These are phyloP conservation scores for Kuschelorhynchus macadamiae DNA, from an alignment of 2,888 invertebrate species.

Conservation along the genomic window DNA sequence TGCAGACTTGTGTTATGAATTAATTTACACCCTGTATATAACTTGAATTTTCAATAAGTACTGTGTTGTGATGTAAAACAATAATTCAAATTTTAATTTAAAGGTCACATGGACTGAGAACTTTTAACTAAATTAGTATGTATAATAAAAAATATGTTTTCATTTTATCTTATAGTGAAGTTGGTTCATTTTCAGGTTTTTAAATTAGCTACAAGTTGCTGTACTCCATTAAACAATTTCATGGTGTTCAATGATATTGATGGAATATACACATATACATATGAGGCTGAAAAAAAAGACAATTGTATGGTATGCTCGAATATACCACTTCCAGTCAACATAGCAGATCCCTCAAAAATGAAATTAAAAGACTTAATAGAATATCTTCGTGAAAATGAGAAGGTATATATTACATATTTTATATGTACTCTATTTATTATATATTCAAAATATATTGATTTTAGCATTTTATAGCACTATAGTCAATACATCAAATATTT, in stretches of 20 bases:
- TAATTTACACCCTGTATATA: no score
- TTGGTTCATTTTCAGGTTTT: constrained; percentile 80
- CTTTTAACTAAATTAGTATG: no score
- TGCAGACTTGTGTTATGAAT: no score
- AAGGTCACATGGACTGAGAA: no score
- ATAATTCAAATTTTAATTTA: no score
- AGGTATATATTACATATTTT: constrained; percentile 59
- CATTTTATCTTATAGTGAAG: no score
- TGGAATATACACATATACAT: constrained; percentile 96
- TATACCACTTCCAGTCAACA: constrained; percentile 74
- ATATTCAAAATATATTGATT: no score
- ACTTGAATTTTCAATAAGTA: no score
- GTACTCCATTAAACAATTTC: constrained; percentile 92
- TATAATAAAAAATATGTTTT: no score
- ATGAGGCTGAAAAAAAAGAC: constrained; percentile 88
- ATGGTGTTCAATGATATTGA: constrained; percentile 97
- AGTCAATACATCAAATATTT: no score
- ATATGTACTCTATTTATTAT: not conserved
- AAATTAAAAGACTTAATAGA: constrained; percentile 88
- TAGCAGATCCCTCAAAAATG: constrained; percentile 76
- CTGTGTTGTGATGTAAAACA: no score
- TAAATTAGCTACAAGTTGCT: constrained; percentile 95
- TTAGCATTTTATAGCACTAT: no score
- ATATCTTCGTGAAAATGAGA: constrained; percentile 80
- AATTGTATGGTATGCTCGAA: constrained; percentile 93